A percentile compares a stretch with the other conserved stretches of the same genome.
phyloP scores from a whole-genome alignment of 2,113 vertebrate species.

The Cebidichthys violaceus region DNA sequence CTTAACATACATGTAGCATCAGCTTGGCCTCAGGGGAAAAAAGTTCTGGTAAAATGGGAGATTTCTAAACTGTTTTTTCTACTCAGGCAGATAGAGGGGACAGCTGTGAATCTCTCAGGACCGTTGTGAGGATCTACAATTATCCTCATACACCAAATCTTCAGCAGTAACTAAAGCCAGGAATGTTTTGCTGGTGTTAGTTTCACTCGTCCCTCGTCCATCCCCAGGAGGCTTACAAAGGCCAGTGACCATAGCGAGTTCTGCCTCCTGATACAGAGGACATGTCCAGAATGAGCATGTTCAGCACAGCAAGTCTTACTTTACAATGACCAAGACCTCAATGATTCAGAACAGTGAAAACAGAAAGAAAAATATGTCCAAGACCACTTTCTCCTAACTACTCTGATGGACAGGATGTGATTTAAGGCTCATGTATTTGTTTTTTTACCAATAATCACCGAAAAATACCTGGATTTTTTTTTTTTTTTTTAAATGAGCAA shows the following conservation, averaged over 20 bases:
- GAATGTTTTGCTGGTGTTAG: conserved; percentile 37
- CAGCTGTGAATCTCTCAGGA: conserved; percentile 10
- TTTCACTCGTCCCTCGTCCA: conserved; percentile 13
- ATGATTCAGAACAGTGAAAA: conserved; percentile 4
- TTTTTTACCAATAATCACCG: neutral
- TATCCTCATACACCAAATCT: conserved; percentile 35
- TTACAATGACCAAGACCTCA: conserved; percentile 3
- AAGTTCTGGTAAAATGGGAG: neutral
- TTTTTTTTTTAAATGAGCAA: neutral
- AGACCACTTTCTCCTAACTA: neutral
- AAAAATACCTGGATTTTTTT: neutral
- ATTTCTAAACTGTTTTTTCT: conserved; percentile 19
- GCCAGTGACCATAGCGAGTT: neutral
- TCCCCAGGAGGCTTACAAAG: conserved; percentile 11
- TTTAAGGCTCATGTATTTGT: conserved; percentile 28
- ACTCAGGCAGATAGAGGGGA: conserved; percentile 11
- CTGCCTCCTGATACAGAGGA: conserved; percentile 19
- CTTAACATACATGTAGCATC: conserved; percentile 18
- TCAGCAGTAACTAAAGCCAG: conserved; percentile 31
- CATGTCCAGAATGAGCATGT: conserved; percentile 24
- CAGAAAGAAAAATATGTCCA: conserved; percentile 16
- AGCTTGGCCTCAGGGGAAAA: conserved; percentile 27
- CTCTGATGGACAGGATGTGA: conserved; percentile 5
- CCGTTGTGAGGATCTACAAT: conserved; percentile 19
- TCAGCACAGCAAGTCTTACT: neutral